Base-by-base conservation (phyloP, 2,888 invertebrate genomes). In the Caenorhabditis angaria region DNA sequence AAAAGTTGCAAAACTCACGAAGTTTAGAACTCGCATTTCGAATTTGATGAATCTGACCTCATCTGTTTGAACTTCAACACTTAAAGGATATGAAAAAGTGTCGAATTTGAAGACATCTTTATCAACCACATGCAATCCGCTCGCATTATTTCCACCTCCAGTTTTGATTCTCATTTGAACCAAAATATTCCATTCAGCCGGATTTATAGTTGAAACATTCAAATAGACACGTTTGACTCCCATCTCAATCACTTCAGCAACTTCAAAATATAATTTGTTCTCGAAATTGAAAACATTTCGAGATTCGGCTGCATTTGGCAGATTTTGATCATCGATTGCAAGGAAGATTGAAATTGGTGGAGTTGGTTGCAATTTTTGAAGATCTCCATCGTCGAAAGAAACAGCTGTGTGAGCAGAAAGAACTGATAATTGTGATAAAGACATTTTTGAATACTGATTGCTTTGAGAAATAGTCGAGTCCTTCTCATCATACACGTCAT, bases 121-220 rank as follows among this genome's bases (percentile, higher is more conserved):
- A 53, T 75, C 78, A 22, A 75, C 75, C 18, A 78, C 75, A 41
- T 68, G 71, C 56, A 67, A 51, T 35, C 66, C 48, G 32, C 27
- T 32, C 22, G 54, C 22, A 27, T 35, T 54, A 18, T n/a, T 32
- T n/a, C 69, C 55, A 24, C 24, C 47, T 20, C 75, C 78, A 4
- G 75, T 72, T 50, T 72, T 74, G 47, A 78, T 70, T 63, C 78
- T 57, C 54, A 78, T 59, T 57, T 78, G 78, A 22, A 70, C 75
- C 27, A 78, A 68, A 48, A 78, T 67, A 20, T 61, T 35, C 72
- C 72, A 78, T 41, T 78, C 72, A 32, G 78, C 66, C 3, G 65
- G 60, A 20, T 55, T 48, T 18, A 41, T 29, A 8, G 68, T 20
- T 5, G 56, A 51, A 20, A 71, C 62, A 22, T 58, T 29, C 1